These are phyloP conservation scores for Macropis europaea DNA, from an alignment of 2,888 invertebrate species.

Conservation along the genomic window DNA sequence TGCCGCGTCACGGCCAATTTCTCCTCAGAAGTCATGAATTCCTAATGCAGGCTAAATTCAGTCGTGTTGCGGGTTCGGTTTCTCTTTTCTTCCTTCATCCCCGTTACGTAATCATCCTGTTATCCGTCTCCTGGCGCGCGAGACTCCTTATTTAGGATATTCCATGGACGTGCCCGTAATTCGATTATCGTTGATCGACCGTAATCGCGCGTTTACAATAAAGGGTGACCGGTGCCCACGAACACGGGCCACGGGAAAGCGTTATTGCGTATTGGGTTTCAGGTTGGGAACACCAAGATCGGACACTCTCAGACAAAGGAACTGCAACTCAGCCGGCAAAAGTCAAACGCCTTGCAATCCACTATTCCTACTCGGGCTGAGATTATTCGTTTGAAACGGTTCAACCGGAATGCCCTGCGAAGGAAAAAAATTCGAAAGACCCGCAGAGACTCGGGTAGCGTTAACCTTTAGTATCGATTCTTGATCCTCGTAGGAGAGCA, in stretches of 20 bases:
- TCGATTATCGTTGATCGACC: constrained; percentile 50
- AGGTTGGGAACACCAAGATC: constrained; percentile 57
- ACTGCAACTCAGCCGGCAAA: constrained; percentile 12
- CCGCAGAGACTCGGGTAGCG: too few relatives aligned
- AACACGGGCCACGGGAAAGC: constrained; percentile 53
- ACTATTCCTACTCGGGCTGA: neutral
- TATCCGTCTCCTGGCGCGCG: constrained; percentile 10
- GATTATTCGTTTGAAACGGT: too few relatives aligned
- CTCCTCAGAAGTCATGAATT: constrained; percentile 24
- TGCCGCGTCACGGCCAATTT: constrained; percentile 31
- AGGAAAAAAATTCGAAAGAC: too few relatives aligned
- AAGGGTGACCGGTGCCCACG: constrained; percentile 42
- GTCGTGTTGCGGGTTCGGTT: constrained; percentile 2
- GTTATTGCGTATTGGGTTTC: constrained; percentile 49
- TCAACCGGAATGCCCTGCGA: too few relatives aligned
- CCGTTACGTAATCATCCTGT: constrained; percentile 30
- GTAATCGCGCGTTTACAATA: constrained; percentile 25
- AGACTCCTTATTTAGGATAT: constrained; percentile 39
- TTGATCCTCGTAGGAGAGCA: too few relatives aligned
- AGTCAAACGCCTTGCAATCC: constrained; percentile 10
- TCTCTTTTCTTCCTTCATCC: constrained; percentile 1
- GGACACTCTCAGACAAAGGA: constrained; percentile 55
- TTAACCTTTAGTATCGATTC: too few relatives aligned
- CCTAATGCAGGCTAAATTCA: constrained; percentile 25
- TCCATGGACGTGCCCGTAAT: constrained; percentile 33